Percentiles rank a stretch among this genome's conserved stretches.
Evolutionary conservation across 2,797 vertebrate species (phyloP).

Genomic region (Pipistrellus pipistrellus): DNA sequence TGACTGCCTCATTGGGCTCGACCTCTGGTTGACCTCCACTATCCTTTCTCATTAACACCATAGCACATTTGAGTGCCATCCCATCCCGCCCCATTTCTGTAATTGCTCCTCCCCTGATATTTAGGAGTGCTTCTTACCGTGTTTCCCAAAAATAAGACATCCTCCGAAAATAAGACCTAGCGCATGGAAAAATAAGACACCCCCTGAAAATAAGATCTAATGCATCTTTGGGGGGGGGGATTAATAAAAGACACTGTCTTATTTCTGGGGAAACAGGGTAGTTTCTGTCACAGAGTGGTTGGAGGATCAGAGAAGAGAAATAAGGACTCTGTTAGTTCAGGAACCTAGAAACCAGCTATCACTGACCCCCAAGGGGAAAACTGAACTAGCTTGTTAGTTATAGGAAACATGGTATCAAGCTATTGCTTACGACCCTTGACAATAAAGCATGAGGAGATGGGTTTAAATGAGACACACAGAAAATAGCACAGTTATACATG

Average conservation of each 20-base stretch:
- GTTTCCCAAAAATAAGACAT: no score
- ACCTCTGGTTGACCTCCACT: not conserved
- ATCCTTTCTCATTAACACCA: constrained; percentile 16
- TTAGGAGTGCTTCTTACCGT: not conserved
- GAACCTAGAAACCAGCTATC: constrained; percentile 33
- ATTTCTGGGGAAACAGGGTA: no score
- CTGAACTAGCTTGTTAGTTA: not conserved
- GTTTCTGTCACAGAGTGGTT: not conserved
- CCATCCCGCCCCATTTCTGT: not conserved
- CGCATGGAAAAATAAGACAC: no score
- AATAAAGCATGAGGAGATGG: constrained; percentile 5
- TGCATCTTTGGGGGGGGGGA: no score
- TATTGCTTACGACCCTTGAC: not conserved
- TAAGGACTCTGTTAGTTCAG: not conserved
- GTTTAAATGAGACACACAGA: not conserved
- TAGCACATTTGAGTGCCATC: not conserved
- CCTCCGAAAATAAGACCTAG: no score
- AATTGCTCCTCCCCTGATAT: not conserved
- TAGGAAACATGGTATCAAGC: not conserved
- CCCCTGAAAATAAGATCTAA: no score
- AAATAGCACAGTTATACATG: not conserved
- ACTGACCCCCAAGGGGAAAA: not conserved
- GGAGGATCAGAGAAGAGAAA: constrained; percentile 6
- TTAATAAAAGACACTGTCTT: no score
- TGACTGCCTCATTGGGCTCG: not conserved